Percentiles rank a stretch among this genome's conserved stretches.
phyloP scores from a whole-genome alignment of 1,140 invertebrate genomes.

The Fopius arisanus region DNA sequence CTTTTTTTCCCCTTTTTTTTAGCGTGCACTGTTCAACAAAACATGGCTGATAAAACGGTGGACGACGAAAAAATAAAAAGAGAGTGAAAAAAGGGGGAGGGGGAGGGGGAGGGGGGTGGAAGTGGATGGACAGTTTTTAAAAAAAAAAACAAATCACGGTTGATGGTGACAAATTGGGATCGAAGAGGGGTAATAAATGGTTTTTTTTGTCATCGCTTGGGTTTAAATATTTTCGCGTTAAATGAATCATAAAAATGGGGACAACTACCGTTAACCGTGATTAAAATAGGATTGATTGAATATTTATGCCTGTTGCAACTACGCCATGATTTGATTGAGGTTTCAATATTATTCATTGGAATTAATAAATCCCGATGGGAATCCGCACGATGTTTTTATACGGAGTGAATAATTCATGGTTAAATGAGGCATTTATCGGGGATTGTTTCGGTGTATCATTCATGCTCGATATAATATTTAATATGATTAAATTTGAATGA shows the following conservation, averaged over 20 bases:
- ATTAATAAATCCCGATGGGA: not conserved
- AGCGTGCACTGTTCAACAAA: not conserved
- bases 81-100: constrained; percentile 27
- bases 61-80: constrained; percentile 11
- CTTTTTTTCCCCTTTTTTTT: not conserved
- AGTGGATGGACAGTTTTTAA: no score
- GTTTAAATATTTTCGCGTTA: no score
- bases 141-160: not conserved
- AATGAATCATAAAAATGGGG: no score
- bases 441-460: not conserved
- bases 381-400: not conserved
- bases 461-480: not conserved
- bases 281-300: no score
- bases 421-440: not conserved
- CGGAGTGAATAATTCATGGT: not conserved
- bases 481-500: not conserved
- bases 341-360: not conserved
- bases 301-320: no score
- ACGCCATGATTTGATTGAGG: not conserved
- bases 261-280: no score
- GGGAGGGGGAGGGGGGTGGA: not conserved
- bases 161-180: no score
- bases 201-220: no score
- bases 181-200: no score
- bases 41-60: not conserved